Evolutionary conservation across 2,888 invertebrate genomes (phyloP), one percentile per base, ranked within the genome.

Genomic region (Zaprionus lineosus): DNA sequence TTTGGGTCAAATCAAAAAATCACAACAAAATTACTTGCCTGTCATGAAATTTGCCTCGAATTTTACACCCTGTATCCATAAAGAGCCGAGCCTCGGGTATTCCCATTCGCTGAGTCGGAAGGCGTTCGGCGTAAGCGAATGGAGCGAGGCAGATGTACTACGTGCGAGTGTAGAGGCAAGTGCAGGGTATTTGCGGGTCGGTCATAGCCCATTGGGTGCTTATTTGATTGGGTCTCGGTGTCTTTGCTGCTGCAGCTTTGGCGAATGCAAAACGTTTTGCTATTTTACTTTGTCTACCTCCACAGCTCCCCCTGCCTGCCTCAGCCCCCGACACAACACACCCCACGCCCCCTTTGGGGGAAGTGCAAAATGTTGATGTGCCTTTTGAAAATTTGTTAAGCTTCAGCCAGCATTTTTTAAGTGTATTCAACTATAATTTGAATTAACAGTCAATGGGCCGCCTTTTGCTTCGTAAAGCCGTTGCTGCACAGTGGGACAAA

Each of bases 11-110:
- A 79, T 84, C 83, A 76, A 77, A 84, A 84, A 81, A 81, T 84
- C 81, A 81, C 79, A 78, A 84, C 83, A 71, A 84, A 82, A 78
- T 84, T 84, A 84, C 81, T 84, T 67, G 84, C 68, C 73, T 82
- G 78, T 82, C 84, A 82, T 82, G 81, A 81, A 78, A 78, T 78
- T 82, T 82, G 81, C 74, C 75, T 73, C 66, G 68, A 71, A 63
- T 69, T 68, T 71, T 58, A 59, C 52, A 19, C 65, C 46, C 36
- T 18, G 21, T 6, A 39, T 26, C 26, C 26, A 46, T 16, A n/a
- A n/a, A n/a, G n/a, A n/a, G n/a, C n/a, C n/a, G n/a, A n/a, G n/a
- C n/a, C n/a, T n/a, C n/a, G n/a, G n/a, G n/a, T n/a, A n/a, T n/a
- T n/a, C n/a, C n/a, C n/a, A n/a, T n/a, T n/a, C n/a, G n/a, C n/a